phyloP scores from a whole-genome alignment of 2,888 invertebrate genomes.

The Dusona sp. region DNA sequence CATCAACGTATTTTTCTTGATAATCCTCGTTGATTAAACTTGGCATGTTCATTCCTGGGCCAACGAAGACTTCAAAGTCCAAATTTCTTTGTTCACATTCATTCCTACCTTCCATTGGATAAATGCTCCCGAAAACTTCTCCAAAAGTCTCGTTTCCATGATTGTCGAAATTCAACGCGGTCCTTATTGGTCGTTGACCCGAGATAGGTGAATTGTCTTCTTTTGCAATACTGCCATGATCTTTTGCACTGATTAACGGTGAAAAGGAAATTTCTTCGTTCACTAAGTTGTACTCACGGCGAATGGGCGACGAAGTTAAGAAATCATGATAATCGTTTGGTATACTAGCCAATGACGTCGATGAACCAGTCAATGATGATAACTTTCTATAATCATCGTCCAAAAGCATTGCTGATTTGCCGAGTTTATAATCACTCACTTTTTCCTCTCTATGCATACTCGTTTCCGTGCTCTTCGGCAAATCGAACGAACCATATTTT shows the following conservation, averaged over 20 bases:
- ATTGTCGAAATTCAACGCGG: conserved; percentile 22
- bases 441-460: conserved; percentile 11
- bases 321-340: neutral
- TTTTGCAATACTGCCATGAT: neutral
- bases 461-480: neutral
- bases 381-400: conserved; percentile 45
- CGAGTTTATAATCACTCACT: neutral
- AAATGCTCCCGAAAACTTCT: neutral
- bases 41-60: neutral
- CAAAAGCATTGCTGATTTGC: neutral
- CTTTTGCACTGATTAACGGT: neutral
- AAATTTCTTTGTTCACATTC: conserved; percentile 38
- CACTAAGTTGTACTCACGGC: neutral
- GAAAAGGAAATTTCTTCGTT: neutral
- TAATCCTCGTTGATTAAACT: neutral
- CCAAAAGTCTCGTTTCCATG: neutral
- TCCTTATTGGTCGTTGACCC: neutral
- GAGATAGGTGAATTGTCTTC: neutral
- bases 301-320: conserved; percentile 28
- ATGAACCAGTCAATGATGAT: neutral
- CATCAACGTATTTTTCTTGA: neutral
- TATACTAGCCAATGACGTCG: neutral
- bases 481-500: conserved; percentile 4
- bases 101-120: neutral
- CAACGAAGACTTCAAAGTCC: conserved; percentile 17